Conservation (phyloP, 1,140 invertebrate species). For the Lamellibrachia luymesi region DNA sequence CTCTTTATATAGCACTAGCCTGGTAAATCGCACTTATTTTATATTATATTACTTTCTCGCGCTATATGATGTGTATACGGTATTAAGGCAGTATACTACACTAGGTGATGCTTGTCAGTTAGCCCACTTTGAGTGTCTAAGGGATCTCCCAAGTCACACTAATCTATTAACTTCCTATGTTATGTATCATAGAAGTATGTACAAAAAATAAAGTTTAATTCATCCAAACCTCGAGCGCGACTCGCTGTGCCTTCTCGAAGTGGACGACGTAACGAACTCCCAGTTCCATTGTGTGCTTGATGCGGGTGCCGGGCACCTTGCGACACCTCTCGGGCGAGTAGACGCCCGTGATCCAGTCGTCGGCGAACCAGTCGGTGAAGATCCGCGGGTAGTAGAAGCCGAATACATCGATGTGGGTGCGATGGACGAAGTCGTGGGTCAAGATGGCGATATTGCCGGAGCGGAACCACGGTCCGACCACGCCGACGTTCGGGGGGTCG, state of each 20-base stretch:
- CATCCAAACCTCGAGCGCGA: constrained; percentile 18
- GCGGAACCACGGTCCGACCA: constrained; percentile 30
- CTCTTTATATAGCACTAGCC: too few species aligned
- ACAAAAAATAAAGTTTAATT: too few species aligned
- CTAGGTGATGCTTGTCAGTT: too few species aligned
- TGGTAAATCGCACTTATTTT: too few species aligned
- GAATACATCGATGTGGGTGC: constrained; percentile 31
- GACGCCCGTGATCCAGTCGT: constrained; percentile 30
- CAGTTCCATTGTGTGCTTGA: constrained; percentile 30
- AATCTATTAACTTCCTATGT: too few species aligned
- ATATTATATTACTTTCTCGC: too few species aligned
- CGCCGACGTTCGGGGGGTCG: constrained; percentile 27
- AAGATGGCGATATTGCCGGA: constrained; percentile 28
- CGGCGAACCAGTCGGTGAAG: constrained; percentile 33
- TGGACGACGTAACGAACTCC: constrained; percentile 26
- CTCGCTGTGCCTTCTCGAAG: constrained; percentile 27
- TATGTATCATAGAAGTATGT: too few species aligned
- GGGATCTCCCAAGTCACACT: too few species aligned
- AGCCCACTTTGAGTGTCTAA: too few species aligned
- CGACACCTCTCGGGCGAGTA: constrained; percentile 27
- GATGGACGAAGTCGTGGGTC: constrained; percentile 30
- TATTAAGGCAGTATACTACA: too few species aligned
- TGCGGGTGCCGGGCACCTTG: constrained; percentile 27
- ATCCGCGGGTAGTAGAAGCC: constrained; percentile 30
- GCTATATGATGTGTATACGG: too few species aligned